Conservation (phyloP, 2,797 vertebrate genomes). For the Acipenser ruthenus region DNA sequence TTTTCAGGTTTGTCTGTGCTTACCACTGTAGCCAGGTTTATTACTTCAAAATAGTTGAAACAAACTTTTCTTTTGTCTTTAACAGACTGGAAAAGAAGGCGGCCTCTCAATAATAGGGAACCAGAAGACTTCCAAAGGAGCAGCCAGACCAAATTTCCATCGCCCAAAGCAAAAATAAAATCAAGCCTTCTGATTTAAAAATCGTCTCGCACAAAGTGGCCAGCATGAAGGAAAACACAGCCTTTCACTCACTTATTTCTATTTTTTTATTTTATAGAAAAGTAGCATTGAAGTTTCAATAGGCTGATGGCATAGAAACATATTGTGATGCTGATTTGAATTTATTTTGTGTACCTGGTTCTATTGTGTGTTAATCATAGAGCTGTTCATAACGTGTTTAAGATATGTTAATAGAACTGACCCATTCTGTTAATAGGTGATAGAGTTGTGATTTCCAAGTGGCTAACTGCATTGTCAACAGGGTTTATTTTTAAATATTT, state of each 20-base stretch:
- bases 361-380: too few relatives aligned
- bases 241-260: not conserved
- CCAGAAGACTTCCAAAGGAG: not conserved
- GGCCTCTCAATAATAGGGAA: conserved; percentile 18
- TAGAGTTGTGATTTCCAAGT: too few relatives aligned
- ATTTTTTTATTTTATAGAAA: not conserved
- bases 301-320: not conserved
- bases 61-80: not conserved
- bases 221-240: not conserved
- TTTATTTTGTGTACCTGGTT: too few relatives aligned
- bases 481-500: too few relatives aligned
- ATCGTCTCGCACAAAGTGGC: not conserved
- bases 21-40: too few relatives aligned
- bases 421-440: too few relatives aligned
- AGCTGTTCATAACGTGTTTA: too few relatives aligned
- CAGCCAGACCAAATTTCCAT: not conserved
- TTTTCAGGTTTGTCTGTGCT: too few relatives aligned
- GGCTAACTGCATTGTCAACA: too few relatives aligned
- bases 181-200: not conserved
- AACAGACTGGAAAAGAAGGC: conserved; percentile 32
- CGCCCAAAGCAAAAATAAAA: not conserved
- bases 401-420: too few relatives aligned
- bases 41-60: too few relatives aligned
- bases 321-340: too few relatives aligned
- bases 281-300: not conserved